Evolutionary conservation across 2,888 invertebrate genomes (phyloP).

Genomic region (Achlya flavicornis): DNA sequence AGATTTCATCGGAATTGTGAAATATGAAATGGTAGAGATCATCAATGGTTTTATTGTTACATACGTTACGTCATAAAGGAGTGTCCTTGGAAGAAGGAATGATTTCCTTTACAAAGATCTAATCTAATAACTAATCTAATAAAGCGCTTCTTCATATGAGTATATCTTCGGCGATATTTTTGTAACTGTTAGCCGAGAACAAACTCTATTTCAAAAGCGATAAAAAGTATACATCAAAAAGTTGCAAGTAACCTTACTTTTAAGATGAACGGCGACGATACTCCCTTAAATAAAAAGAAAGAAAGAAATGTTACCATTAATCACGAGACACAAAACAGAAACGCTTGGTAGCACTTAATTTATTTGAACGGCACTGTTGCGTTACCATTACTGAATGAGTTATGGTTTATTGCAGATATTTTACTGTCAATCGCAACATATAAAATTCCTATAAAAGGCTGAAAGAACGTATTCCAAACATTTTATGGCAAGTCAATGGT

Average conservation of each 20-base stretch:
- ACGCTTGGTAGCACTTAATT: constrained; percentile 34
- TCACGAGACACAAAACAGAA: constrained; percentile 35
- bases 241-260: neutral
- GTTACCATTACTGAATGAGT: constrained; percentile 44
- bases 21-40: constrained; percentile 6
- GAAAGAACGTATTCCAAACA: constrained; percentile 31
- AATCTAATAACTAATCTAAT: neutral
- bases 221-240: constrained; percentile 3
- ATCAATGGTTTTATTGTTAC: neutral
- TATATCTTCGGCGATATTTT: neutral
- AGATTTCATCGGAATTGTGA: constrained; percentile 3
- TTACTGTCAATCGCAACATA: constrained; percentile 47
- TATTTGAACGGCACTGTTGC: constrained; percentile 38
- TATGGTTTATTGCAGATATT: constrained; percentile 45
- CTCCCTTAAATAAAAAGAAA: constrained; percentile 8
- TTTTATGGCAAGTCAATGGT: constrained; percentile 17
- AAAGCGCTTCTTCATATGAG: neutral
- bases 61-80: neutral
- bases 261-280: constrained; percentile 12
- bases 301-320: constrained; percentile 28
- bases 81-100: neutral
- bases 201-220: neutral
- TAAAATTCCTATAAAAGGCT: constrained; percentile 40
- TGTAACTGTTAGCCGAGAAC: neutral
- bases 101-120: neutral